phyloP scores from a whole-genome alignment of 1,140 invertebrate genomes.

The Patella vulgata region DNA sequence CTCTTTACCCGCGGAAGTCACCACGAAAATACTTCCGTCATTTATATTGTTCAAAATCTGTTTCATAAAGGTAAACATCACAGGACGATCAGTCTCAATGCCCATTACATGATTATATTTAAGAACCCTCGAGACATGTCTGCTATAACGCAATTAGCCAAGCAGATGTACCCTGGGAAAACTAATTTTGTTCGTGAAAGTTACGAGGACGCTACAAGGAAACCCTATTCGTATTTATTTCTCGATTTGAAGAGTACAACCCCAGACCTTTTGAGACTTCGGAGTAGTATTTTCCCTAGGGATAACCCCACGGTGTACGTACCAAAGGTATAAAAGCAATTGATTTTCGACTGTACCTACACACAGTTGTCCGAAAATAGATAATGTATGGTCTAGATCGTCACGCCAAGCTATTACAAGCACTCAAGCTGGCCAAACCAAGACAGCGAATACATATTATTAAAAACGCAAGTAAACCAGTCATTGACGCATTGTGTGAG shows the following conservation, averaged over 20 bases:
- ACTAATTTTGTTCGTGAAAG: constrained; percentile 7
- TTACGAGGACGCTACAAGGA: constrained; percentile 20
- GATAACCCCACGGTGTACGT: constrained; percentile 7
- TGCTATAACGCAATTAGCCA: constrained; percentile 1
- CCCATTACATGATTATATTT: constrained; percentile 32
- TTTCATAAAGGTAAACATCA: constrained; percentile 32
- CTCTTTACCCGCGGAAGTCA: constrained; percentile 26
- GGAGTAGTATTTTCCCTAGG: constrained; percentile 11
- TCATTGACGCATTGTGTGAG: constrained; percentile 7
- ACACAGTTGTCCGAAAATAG: no score
- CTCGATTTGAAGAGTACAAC: constrained; percentile 24
- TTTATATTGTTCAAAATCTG: constrained; percentile 27
- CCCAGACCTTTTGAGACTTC: constrained; percentile 14
- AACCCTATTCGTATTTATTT: constrained; percentile 27
- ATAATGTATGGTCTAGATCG: background rate
- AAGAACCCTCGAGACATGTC: constrained; percentile 25
- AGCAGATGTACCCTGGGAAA: constrained; percentile 27
- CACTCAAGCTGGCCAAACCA: constrained; percentile 1
- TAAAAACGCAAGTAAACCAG: background rate
- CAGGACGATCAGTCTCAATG: constrained; percentile 31
- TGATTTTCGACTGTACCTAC: no score
- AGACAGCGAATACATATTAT: background rate
- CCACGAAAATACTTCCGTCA: constrained; percentile 20
- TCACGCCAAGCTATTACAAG: background rate
- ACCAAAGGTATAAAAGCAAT: no score